These are phyloP conservation scores for Australoheros scitulus DNA, from an alignment of 2,113 vertebrate species.

Conservation along the genomic window DNA sequence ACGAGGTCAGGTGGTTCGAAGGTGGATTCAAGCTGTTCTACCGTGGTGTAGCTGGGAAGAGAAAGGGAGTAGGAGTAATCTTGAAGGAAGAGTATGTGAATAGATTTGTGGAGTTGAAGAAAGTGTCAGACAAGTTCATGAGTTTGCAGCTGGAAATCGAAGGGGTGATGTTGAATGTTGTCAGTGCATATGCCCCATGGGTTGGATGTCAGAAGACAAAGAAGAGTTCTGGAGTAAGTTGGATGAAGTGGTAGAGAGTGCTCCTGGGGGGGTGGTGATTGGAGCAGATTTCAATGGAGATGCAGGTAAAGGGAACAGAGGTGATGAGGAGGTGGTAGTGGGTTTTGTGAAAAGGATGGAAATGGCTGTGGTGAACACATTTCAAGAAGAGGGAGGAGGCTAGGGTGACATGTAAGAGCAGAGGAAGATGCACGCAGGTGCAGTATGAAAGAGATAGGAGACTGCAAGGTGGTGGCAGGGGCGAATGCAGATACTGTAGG, in stretches of 20 bases:
- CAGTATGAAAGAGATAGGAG: background rate
- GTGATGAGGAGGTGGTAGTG: background rate
- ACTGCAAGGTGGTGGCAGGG: too few relatives aligned
- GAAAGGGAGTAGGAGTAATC: background rate
- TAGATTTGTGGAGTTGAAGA: background rate
- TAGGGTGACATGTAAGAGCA: background rate
- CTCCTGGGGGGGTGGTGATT: background rate
- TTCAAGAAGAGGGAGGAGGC: background rate
- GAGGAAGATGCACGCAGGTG: background rate
- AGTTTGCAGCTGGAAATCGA: background rate
- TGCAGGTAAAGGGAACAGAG: background rate
- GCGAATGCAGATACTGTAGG: too few relatives aligned
- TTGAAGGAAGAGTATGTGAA: background rate
- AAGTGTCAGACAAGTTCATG: background rate
- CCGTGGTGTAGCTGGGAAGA: too few relatives aligned
- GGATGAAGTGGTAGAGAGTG: fast-evolving
- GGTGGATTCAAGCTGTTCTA: too few relatives aligned
- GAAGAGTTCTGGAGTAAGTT: background rate
- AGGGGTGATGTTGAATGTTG: background rate
- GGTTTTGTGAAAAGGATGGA: background rate
- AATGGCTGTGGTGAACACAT: background rate
- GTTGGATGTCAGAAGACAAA: background rate
- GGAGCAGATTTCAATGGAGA: background rate
- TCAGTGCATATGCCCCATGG: background rate
- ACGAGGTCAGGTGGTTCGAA: too few relatives aligned